These are phyloP conservation scores for Crotalus helleri DNA, from an alignment of 2,113 vertebrate genomes.

Conservation along the genomic window DNA sequence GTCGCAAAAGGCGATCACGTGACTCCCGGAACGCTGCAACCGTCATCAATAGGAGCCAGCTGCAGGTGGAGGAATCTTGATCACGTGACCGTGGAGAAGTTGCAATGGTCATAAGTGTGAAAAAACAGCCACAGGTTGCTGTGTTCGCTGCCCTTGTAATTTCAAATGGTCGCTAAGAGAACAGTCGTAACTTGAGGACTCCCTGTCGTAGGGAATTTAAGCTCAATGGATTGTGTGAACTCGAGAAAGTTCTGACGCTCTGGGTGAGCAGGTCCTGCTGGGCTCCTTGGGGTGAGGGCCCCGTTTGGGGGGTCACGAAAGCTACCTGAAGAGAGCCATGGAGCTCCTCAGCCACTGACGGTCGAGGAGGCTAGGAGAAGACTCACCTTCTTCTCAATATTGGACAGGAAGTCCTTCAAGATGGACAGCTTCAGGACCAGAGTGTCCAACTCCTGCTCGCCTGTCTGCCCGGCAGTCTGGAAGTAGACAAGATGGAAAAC, in stretches of 20 bases:
- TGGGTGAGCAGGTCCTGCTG: not conserved
- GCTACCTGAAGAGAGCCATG: not conserved
- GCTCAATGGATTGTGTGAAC: not conserved
- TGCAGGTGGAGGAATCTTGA: no score
- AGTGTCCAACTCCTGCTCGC: conserved; percentile 91
- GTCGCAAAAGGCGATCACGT: not conserved
- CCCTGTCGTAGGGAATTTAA: not conserved
- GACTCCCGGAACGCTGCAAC: not conserved
- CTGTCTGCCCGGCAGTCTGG: conserved; percentile 81
- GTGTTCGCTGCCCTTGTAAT: not conserved
- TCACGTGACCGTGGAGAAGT: no score
- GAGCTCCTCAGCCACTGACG: not conserved
- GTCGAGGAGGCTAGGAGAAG: not conserved
- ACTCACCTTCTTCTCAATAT: conserved; percentile 92
- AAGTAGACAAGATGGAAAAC: not conserved
- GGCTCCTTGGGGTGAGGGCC: not conserved
- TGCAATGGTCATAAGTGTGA: no score
- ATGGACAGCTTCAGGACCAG: conserved; percentile 90
- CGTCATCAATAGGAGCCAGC: not conserved
- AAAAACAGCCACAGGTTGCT: not conserved
- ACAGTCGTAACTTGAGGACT: not conserved
- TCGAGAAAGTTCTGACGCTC: not conserved
- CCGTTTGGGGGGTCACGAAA: not conserved
- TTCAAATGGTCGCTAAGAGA: not conserved
- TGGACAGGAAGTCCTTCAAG: conserved; percentile 90